phyloP scores from a whole-genome alignment of 2,888 invertebrate species.

The Hyposoter dolosus region DNA sequence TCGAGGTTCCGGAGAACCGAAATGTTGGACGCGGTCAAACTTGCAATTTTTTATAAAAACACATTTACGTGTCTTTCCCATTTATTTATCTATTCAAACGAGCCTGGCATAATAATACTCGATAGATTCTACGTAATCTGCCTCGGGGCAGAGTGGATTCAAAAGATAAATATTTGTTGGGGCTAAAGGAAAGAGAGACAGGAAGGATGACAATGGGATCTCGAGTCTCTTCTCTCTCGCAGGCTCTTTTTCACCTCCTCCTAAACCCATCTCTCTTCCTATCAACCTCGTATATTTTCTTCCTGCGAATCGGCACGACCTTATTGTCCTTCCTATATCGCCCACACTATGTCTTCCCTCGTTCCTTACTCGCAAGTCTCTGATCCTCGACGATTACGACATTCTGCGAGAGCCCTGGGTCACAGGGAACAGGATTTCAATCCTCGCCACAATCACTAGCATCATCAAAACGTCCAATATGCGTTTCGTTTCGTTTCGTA shows the following conservation, averaged over 20 bases:
- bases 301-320: constrained; percentile 42
- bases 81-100: constrained; percentile 81
- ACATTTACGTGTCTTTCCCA: constrained; percentile 73
- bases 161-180: constrained; percentile 20
- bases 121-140: constrained; percentile 80
- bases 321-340: constrained; percentile 53
- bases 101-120: constrained; percentile 76
- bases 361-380: constrained; percentile 17
- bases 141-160: constrained; percentile 63
- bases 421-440: not conserved
- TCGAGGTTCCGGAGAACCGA: not conserved
- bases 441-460: not conserved
- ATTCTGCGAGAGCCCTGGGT: constrained; percentile 37
- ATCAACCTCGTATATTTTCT: constrained; percentile 56
- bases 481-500: too few relatives aligned
- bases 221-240: constrained; percentile 52
- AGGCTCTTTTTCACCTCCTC: constrained; percentile 28
- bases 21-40: not conserved
- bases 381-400: constrained; percentile 59
- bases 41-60: not conserved
- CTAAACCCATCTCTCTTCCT: constrained; percentile 18
- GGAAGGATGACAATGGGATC: constrained; percentile 62
- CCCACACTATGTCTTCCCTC: constrained; percentile 31
- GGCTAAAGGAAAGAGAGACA: constrained; percentile 23
- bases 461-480: not conserved